Base-by-base conservation (phyloP, 2,888 invertebrate genomes). In the Toxonevra muliebris region DNA sequence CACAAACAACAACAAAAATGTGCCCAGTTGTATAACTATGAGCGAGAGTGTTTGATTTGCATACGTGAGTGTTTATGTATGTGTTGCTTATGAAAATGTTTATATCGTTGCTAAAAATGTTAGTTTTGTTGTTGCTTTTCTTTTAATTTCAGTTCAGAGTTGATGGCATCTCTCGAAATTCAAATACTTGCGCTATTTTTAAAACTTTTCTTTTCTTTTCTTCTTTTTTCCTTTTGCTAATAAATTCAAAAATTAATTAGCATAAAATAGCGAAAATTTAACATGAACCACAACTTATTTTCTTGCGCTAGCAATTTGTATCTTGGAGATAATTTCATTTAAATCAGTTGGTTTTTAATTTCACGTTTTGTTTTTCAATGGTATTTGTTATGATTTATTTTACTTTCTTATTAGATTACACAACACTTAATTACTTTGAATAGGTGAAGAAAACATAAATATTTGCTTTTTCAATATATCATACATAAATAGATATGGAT, bases 381-480 rank as follows among this genome's bases (percentile, higher is more conserved):
- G 30, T 30, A 30, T 2, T 2, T 30, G 30, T 30, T n/a, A n/a
- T n/a, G n/a, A n/a, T 7, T 30, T 4, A 30, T 4, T 48, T 48
- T 48, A 2, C n/a, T 48, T 4, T 48, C 50, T 7, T 48, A 48
- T 76, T 77, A 77, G 77, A 79, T 82, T 82, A 82, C 80, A 82
- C 82, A 82, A 80, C 76, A 72, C 61, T 64, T 70, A 72, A 42
- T 57, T 52, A n/a, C 42, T 55, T 53, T 11, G 30, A 30, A 30
- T 30, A 30, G 30, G 30, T 4, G 30, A 30, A 30, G 30, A 30
- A 30, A 30, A 30, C 30, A 30, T 30, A 30, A 30, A 30, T 30
- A 30, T 30, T 30, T 30, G 30, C 30, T 30, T 30, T 30, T 30
- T 30, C 30, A 30, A 30, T 30, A 30, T 30, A 30, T 30, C 30